Conservation (phyloP, 23 tunicate species). For the Phallusia fumigata region DNA sequence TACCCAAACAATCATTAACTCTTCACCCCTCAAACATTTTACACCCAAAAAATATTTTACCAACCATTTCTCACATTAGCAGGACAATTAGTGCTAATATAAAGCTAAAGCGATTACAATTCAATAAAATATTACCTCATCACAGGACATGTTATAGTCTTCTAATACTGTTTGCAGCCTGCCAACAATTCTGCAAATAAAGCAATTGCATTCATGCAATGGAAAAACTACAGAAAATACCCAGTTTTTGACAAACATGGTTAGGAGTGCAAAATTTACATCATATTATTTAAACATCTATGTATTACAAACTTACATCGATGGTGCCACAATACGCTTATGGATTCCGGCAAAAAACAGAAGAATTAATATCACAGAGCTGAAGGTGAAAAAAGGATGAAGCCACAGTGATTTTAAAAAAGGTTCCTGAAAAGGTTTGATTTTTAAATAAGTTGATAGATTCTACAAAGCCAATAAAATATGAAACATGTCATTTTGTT, state of each 20-base stretch:
- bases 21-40: too few relatives aligned
- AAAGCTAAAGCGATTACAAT: too few relatives aligned
- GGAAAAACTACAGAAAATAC: not conserved
- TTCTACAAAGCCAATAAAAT: too few relatives aligned
- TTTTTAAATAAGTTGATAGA: too few relatives aligned
- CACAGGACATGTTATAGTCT: slow-evolving; percentile 97
- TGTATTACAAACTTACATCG: slow-evolving; percentile 59
- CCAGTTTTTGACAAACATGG: not conserved
- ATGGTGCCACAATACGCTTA: slow-evolving; percentile 91
- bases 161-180: slow-evolving; percentile 88
- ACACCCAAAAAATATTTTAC: too few relatives aligned
- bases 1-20: too few relatives aligned
- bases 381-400: slow-evolving; percentile 85
- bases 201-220: too few relatives aligned
- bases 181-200: slow-evolving; percentile 78
- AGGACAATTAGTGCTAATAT: too few relatives aligned
- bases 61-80: not conserved
- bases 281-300: not conserved
- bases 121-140: slow-evolving; percentile 55
- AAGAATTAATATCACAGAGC: slow-evolving; percentile 65
- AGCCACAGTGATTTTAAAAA: slow-evolving; percentile 80
- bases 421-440: slow-evolving; percentile 78
- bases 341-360: slow-evolving; percentile 85
- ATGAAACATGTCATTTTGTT: too few relatives aligned
- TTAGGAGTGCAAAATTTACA: not conserved